Percentiles rank a stretch among this genome's conserved stretches.
Conservation (phyloP, 1,140 invertebrate genomes). For the Lamellibrachia luymesi region DNA sequence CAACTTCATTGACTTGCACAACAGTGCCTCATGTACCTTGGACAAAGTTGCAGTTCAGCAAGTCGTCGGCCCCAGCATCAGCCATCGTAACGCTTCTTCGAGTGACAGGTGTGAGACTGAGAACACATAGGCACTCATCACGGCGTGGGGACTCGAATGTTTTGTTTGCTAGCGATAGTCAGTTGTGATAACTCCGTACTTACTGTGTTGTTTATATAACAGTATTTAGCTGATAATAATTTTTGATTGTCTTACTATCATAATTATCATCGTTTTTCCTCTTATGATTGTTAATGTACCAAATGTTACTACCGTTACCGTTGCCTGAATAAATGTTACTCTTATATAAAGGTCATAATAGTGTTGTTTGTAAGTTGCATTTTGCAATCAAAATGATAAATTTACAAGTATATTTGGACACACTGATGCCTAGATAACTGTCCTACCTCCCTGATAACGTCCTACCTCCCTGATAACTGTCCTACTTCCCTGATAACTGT, state of each 20-base stretch:
- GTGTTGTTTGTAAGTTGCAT: neutral
- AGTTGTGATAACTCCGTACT: no score
- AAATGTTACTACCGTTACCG: neutral
- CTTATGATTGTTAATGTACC: neutral
- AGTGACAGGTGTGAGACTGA: no score
- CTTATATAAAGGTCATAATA: neutral
- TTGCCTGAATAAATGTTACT: neutral
- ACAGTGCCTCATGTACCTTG: no score
- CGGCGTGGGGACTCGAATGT: no score
- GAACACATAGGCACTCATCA: no score
- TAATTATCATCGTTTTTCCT: no score
- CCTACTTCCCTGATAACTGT: conserved; percentile 43
- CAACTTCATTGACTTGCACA: no score
- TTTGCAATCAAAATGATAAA: neutral
- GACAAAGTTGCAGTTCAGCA: no score
- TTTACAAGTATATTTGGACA: neutral
- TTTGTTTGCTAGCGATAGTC: no score
- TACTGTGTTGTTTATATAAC: neutral
- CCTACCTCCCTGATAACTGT: conserved; percentile 22
- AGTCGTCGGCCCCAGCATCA: no score
- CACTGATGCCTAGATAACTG: neutral
- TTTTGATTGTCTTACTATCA: no score
- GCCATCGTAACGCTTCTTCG: no score
- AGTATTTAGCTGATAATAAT: neutral
- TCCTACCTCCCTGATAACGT: neutral